Evolutionary conservation across 2,888 invertebrate genomes (phyloP), one percentile per base, ranked within the genome.

Genomic region (Hyposoter dolosus): DNA sequence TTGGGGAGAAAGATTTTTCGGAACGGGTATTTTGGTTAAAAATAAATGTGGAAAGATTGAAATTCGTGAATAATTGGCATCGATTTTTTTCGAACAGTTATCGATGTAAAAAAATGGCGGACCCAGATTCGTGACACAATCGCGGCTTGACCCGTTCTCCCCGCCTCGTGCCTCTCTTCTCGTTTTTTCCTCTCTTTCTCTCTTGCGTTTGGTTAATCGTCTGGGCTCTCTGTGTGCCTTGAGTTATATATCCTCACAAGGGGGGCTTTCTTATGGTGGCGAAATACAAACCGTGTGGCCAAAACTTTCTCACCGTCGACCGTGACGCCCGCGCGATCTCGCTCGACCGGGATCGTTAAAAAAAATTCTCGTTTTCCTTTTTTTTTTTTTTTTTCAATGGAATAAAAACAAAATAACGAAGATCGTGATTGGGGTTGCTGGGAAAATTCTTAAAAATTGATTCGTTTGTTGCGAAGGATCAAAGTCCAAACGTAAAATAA

Each of bases 251-350:
- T 83, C 74, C 71, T 72, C 75, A n/a, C 50, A 40, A 69, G 45
- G 71, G 12, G 40, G 10, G 65, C 19, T 28, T 81, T 19, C 56
- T 35, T 72, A 63, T 47, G 78, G 83, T 89, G 83, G 82, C 85
- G 88, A 88, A 89, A 89, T 76, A 76, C 71, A 35, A 56, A 68
- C 35, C 75, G 81, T 43, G 66, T 71, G 50, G 82, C 80, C 87
- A 81, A 88, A 88, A 89, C 88, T 89, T 89, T 89, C 88, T 89
- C 88, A 83, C 77, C 87, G 78, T 83, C 23, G 23, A 76, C 74
- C 77, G 84, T 81, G 84, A 88, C 87, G 84, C 83, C 80, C 85
- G 81, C 79, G 78, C 84, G 80, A 78, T 84, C 85, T 85, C 84
- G 53, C 68, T 68, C 74, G 32, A 35, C 50, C 50, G 80, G 72